A percentile compares a stretch with the other conserved stretches of the same genome.
phyloP scores from a whole-genome alignment of 1,140 invertebrate species.

The Condylostylus longicornis region DNA sequence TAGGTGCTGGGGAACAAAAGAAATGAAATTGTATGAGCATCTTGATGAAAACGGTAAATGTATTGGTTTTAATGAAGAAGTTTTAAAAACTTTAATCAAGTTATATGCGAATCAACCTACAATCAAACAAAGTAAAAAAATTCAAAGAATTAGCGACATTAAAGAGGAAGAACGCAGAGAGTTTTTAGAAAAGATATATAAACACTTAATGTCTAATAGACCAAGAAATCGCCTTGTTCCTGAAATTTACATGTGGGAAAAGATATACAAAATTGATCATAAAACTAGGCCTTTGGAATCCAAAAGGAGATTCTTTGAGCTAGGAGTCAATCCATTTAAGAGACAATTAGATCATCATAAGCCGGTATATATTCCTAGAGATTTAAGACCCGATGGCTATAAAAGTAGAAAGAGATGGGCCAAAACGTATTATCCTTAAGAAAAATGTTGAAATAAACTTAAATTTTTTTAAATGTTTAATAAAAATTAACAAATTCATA shows the following conservation, averaged over 20 bases:
- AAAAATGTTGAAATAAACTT: no score
- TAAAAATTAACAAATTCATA: no score
- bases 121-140: constrained; percentile 18
- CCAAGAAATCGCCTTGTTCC: constrained; percentile 41
- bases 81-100: constrained; percentile 55
- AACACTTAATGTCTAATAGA: constrained; percentile 48
- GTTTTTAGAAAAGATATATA: constrained; percentile 53
- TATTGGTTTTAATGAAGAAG: constrained; percentile 64
- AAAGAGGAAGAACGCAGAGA: constrained; percentile 44
- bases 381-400: constrained; percentile 37
- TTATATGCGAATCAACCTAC: constrained; percentile 57
- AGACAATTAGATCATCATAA: constrained; percentile 46
- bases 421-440: constrained; percentile 44
- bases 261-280: constrained; percentile 54
- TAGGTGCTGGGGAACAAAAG: constrained; percentile 61
- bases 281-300: constrained; percentile 49
- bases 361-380: constrained; percentile 51
- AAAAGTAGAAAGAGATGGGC: constrained; percentile 41
- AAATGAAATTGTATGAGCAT: constrained; percentile 56
- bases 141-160: constrained; percentile 50
- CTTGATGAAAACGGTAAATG: constrained; percentile 52
- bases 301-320: constrained; percentile 50
- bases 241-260: constrained; percentile 61
- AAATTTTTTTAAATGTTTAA: no score
- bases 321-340: constrained; percentile 38